Evolutionary conservation across 2,888 invertebrate genomes (phyloP).

Genomic region (Melitaea athalia): DNA sequence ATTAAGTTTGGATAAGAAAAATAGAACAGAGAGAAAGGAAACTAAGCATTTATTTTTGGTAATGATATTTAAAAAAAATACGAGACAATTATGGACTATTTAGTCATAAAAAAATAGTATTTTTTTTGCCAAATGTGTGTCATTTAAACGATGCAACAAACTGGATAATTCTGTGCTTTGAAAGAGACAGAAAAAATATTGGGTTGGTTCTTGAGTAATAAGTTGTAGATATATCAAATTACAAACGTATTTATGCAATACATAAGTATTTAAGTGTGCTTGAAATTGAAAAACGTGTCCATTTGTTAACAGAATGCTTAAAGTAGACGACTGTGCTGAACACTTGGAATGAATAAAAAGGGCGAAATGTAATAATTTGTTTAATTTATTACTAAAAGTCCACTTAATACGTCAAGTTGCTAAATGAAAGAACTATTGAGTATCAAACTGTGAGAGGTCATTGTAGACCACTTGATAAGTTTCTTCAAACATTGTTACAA

Average conservation of each 20-base stretch:
- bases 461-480: neutral
- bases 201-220: no score
- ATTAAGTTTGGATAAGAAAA: no score
- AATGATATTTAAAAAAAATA: no score
- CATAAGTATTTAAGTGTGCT: neutral
- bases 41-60: no score
- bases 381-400: neutral
- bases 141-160: no score
- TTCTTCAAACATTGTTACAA: neutral
- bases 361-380: neutral
- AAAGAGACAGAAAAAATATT: no score
- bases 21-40: no score
- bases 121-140: no score
- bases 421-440: neutral
- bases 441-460: neutral
- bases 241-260: neutral
- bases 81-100: no score
- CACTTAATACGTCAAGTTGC: neutral
- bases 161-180: no score
- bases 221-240: no score
- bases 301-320: neutral
- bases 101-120: no score
- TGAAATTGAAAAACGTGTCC: neutral
- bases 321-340: neutral
- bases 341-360: slow-evolving; percentile 5